Base-by-base conservation (phyloP, 2,888 invertebrate genomes). In the Blastobasis lacticolella region DNA sequence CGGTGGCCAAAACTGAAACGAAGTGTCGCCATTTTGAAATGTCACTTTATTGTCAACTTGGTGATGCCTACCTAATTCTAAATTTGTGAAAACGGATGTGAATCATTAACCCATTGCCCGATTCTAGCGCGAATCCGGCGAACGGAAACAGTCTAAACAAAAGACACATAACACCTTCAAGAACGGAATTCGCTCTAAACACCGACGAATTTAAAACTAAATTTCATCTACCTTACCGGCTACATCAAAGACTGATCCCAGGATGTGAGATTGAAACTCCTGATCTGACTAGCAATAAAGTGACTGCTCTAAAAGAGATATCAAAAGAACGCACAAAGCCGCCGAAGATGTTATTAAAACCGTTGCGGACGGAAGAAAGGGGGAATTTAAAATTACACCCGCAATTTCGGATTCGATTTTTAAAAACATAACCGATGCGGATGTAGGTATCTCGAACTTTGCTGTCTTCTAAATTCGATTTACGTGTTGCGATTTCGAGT, bases 211-310 rank as follows among this genome's bases (percentile, higher is more conserved):
- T 61, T 69, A 71, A 60, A 65, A 67, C 55, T 53, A 57, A 57
- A 60, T 52, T 40, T 38, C 42, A 37, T 43, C 38, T 7, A 38
- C 49, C 46, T 36, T 55, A 62, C 60, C 75, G 70, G 69, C 73
- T 76, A 84, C 80, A 78, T 87, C 86, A 86, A 87, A 87, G 86
- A 70, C 54, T 44, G 65, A 71, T 75, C 76, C 78, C 83, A 85
- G 87, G 87, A 87, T 85, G 81, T 80, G 75, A 81, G 79, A 86
- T 84, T 81, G 85, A 82, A 83, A 83, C 82, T 82, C 85, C 85
- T 82, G 86, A 85, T 86, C 83, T 73, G 86, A 84, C 83, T 86
- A 84, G 84, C 73, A 87, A 86, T 86, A 85, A 87, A 86, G 75
- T 82, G 78, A 75, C 76, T 73, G 73, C 71, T 81, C 80, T 23